Conservation (phyloP, 2,888 invertebrate species). For the Buathra laborator region DNA sequence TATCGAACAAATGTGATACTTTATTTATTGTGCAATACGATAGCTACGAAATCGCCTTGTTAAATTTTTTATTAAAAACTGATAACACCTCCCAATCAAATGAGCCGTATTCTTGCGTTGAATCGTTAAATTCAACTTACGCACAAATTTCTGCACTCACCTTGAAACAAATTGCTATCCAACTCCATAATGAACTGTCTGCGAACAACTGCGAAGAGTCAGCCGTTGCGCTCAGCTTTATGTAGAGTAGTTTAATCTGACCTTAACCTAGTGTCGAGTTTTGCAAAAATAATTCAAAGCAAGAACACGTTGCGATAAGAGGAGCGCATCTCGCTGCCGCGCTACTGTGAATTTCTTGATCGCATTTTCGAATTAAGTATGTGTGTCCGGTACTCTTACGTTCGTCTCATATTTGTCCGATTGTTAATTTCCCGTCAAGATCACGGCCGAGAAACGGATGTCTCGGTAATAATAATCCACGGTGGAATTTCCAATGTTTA, state of each 20-base stretch:
- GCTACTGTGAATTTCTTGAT: not conserved
- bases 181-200: constrained; percentile 1
- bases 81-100: no score
- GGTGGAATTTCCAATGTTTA: not conserved
- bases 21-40: no score
- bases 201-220: not conserved
- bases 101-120: no score
- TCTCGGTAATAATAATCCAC: not conserved
- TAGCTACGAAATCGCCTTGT: no score
- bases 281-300: not conserved
- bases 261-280: not conserved
- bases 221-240: not conserved
- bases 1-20: no score
- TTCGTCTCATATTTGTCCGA: not conserved
- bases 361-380: not conserved
- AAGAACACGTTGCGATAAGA: not conserved
- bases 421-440: not conserved
- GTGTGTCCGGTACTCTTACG: not conserved
- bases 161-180: not conserved
- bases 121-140: not conserved
- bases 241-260: not conserved
- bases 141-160: not conserved
- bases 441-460: not conserved
- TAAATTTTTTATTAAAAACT: no score
- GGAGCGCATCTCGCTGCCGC: not conserved